Base-by-base conservation (phyloP, 2,113 vertebrate genomes). In the Tetraodon nigroviridis region DNA sequence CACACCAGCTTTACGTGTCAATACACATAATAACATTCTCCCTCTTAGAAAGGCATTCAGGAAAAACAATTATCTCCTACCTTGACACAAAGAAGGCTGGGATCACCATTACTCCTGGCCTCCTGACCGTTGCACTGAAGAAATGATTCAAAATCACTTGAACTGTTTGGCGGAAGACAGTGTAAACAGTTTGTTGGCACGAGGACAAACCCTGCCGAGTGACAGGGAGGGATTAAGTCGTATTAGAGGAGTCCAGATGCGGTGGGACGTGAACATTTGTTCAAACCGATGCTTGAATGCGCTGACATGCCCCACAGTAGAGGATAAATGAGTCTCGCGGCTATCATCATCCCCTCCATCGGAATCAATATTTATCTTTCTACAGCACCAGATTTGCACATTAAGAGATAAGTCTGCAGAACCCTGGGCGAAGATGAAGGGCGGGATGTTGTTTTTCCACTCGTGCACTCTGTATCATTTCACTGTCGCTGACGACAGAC, bases 231-330 rank as follows among this genome's bases (percentile, higher is more conserved):
- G 87, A 91, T 89, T 91, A 89, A 82, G 74, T 61, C 50, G 87
- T 51, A 88, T 90, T 88, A 89, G 78, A 75, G 80, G 80, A 47
- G 70, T 85, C 75, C 86, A 89, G 89, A 88, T 90, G 86, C 79
- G 56, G 62, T 55, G 56, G 62, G 46, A 58, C 71, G 75, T 56
- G 65, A 78, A 80, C 73, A 83, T 74, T 77, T 32, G 20, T 60
- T 76, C 67, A 71, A 51, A 67, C 69, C 61, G 69, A 76, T 79
- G 52, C 64, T 29, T 62, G 20, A 27, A 71, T 75, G 84, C 53
- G 67, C 63, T 84, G 69, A 76, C 75, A 78, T 76, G 66, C 46
- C 68, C 44, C 52, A 24, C 40, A 21, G 51, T 20, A 51, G 52
- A 19, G 59, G 44, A 46, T 46, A 17, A 63, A 18, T 60, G 44